These are phyloP conservation scores for Gobio occitaniae DNA, from an alignment of 2,797 vertebrate genomes.

Conservation along the genomic window DNA sequence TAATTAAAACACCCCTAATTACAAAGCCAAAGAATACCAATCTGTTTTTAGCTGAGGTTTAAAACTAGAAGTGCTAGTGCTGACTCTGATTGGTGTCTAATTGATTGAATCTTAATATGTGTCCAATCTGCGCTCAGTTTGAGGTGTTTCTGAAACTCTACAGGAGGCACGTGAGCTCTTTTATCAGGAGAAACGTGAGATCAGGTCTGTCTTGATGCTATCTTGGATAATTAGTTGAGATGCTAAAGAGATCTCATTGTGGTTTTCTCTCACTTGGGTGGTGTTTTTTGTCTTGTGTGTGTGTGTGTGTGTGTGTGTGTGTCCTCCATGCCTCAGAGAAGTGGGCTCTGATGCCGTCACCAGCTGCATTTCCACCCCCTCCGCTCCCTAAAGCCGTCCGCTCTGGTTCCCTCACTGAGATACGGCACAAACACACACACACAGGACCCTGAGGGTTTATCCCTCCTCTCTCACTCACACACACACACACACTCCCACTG, in stretches of 20 bases:
- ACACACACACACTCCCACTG: constrained; percentile 25
- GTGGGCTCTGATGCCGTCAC: constrained; percentile 40
- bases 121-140: neutral
- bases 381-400: constrained; percentile 42
- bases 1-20: neutral
- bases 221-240: constrained; percentile 3
- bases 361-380: constrained; percentile 35
- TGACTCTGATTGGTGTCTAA: neutral
- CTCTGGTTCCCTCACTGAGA: constrained; percentile 50
- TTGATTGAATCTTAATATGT: neutral
- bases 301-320: constrained; percentile 8
- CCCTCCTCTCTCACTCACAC: constrained; percentile 1
- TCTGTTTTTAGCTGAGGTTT: neutral
- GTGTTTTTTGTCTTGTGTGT: constrained; percentile 16
- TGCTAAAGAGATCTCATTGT: neutral
- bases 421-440: constrained; percentile 46
- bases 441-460: constrained; percentile 43
- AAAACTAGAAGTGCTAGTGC: neutral
- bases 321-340: neutral
- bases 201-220: neutral
- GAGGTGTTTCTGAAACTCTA: neutral
- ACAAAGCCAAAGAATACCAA: neutral
- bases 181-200: neutral
- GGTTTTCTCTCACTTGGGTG: neutral
- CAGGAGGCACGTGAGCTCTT: neutral